A percentile compares a stretch with the other conserved stretches of the same genome.
phyloP scores from a whole-genome alignment of 2,113 vertebrate species.

The Brachyhypopomus occidentalis region DNA sequence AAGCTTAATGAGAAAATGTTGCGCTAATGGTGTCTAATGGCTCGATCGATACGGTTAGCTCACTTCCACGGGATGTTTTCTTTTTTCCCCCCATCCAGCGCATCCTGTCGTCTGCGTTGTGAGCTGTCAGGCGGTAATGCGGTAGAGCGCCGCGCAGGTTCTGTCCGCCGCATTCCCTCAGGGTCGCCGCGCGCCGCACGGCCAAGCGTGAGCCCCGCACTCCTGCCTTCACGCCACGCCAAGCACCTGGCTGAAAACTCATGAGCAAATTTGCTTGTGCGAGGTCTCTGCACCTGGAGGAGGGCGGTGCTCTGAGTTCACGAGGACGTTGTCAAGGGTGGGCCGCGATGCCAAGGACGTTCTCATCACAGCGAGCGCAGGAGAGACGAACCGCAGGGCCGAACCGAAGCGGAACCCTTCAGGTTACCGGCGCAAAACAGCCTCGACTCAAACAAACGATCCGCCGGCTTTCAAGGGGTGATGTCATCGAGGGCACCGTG shows the following conservation, averaged over 20 bases:
- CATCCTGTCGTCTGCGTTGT: conserved; percentile 43
- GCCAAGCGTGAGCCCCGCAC: background rate
- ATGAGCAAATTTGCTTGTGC: too few relatives aligned
- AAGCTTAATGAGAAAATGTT: conserved; percentile 4
- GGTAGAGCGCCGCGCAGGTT: conserved; percentile 7
- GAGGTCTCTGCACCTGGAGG: background rate
- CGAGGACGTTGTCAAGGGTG: background rate
- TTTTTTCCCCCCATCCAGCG: too few relatives aligned
- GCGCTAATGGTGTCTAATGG: conserved; percentile 28
- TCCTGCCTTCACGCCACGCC: conserved; percentile 24
- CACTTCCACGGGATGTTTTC: conserved; percentile 23
- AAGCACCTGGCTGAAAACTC: conserved; percentile 16
- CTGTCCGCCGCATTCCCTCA: conserved; percentile 39
- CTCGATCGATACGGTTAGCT: conserved; percentile 18
- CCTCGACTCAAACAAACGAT: background rate
- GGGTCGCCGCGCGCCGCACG: conserved; percentile 1
- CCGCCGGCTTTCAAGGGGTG: background rate
- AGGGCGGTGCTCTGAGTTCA: conserved; percentile 9
- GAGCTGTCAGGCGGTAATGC: conserved; percentile 20
- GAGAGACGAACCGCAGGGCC: background rate
- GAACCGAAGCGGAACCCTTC: background rate
- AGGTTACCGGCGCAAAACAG: conserved; percentile 19
- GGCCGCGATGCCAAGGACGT: conserved; percentile 11
- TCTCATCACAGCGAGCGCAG: conserved; percentile 24
- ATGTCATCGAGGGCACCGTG: conserved; percentile 16